Base-by-base conservation (phyloP, 2,888 invertebrate species). In the Idaea dimidiata region DNA sequence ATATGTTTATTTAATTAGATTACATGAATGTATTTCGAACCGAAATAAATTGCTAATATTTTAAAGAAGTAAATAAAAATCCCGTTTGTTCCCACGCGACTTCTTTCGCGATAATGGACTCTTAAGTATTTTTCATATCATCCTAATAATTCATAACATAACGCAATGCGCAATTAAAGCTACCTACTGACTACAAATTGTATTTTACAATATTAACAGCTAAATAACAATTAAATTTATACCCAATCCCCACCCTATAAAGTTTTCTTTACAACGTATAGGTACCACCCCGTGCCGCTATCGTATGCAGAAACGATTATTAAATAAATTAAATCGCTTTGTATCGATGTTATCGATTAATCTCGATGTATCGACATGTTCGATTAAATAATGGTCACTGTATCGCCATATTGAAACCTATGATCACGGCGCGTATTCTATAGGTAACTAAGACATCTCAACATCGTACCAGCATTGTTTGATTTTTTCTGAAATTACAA, bases 311-410 rank as follows among this genome's bases (percentile, higher is more conserved):
- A 73, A 77, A 78, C 73, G 74, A 80, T 82, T 81, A 77, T 77
- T 78, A 74, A 75, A 80, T 81, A 79, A 81, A 81, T 83, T 78
- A 81, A 82, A 84, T 79, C 72, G 77, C 76, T 75, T 79, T 79
- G 71, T 74, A 75, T 78, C 71, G 72, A 66, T 17, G 56, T 55
- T 68, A 69, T 69, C 75, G 69, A 76, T 75, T 74, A 69, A 76
- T 77, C 71, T 66, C 55, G 16, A 60, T 61, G 55, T 58, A 61
- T 68, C 59, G 64, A 62, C 59, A 59, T 57, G 61, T 59, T 16
- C 57, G 59, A 59, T 59, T 62, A 31, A 56, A 59, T 62, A 59
- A 59, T 54, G n/a, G 24, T 32, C 17, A 57, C 32, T 10, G 59
- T 63, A n/a, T 54, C 57, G 2, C 43, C 14, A 14, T 43, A 43